A percentile compares a stretch with the other conserved stretches of the same genome.
These are phyloP conservation scores for Ahaetulla prasina DNA, from an alignment of 2,113 vertebrate genomes.

Conservation along the genomic window DNA sequence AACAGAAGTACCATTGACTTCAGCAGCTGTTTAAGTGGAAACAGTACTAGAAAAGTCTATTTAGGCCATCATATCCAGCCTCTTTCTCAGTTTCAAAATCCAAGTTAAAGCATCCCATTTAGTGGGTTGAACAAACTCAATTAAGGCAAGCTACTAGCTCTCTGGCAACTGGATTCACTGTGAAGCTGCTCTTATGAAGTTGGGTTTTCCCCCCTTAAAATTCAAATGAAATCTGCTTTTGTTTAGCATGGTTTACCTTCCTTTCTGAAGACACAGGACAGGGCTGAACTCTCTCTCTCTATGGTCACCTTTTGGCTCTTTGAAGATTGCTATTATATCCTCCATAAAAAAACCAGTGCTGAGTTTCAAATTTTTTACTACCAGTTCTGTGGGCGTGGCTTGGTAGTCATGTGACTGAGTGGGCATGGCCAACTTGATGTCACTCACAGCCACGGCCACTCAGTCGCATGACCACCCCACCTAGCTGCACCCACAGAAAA, in stretches of 20 bases:
- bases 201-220: neutral
- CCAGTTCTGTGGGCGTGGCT: no score
- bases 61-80: neutral
- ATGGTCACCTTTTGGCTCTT: neutral
- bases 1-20: neutral
- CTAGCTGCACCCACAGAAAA: no score
- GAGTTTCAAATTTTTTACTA: no score
- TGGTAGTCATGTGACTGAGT: no score
- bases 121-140: neutral
- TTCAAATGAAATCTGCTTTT: neutral
- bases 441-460: no score
- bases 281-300: neutral
- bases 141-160: neutral
- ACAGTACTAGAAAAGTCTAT: neutral
- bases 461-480: no score
- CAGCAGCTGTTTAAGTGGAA: neutral
- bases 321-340: neutral
- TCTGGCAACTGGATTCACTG: neutral
- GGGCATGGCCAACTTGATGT: no score
- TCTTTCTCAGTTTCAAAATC: neutral
- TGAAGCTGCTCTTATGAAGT: neutral
- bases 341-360: neutral
- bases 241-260: neutral
- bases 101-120: neutral
- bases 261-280: neutral